Percentiles rank a stretch among this genome's conserved stretches.
phyloP scores from a whole-genome alignment of 2,113 vertebrate genomes.

The Poeciliopsis turrubarensis region DNA sequence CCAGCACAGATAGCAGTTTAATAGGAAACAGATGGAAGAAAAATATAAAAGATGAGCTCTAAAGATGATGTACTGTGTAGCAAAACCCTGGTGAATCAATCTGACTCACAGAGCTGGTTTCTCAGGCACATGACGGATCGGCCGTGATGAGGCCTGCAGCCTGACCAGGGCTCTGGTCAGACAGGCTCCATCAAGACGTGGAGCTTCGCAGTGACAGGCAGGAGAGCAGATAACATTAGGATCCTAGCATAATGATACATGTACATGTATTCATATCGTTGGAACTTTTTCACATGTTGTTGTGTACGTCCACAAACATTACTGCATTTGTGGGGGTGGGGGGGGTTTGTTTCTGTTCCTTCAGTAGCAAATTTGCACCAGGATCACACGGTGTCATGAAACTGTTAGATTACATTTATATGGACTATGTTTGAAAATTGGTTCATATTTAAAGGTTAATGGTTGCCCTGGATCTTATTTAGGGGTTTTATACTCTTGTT shows the following conservation, averaged over 20 bases:
- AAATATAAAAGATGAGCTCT: conserved; percentile 47
- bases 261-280: background rate
- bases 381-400: background rate
- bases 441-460: background rate
- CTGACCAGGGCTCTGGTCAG: conserved; percentile 42
- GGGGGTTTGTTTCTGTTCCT: background rate
- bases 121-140: conserved; percentile 29
- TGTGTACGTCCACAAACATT: background rate
- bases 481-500: background rate
- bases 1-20: conserved; percentile 35
- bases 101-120: conserved; percentile 35
- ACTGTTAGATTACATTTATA: background rate
- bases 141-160: conserved; percentile 23
- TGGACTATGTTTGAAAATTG: background rate
- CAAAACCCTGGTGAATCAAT: conserved; percentile 30
- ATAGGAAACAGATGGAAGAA: conserved; percentile 64
- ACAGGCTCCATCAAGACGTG: conserved; percentile 60
- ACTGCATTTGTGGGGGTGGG: background rate
- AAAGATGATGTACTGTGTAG: conserved; percentile 61
- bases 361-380: background rate
- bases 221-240: conserved; percentile 14
- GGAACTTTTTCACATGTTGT: background rate
- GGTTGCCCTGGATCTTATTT: background rate
- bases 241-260: background rate
- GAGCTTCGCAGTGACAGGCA: conserved; percentile 60